These are phyloP conservation scores for Drosophila kanekoi DNA, from an alignment of 2,888 invertebrate genomes.

Conservation along the genomic window DNA sequence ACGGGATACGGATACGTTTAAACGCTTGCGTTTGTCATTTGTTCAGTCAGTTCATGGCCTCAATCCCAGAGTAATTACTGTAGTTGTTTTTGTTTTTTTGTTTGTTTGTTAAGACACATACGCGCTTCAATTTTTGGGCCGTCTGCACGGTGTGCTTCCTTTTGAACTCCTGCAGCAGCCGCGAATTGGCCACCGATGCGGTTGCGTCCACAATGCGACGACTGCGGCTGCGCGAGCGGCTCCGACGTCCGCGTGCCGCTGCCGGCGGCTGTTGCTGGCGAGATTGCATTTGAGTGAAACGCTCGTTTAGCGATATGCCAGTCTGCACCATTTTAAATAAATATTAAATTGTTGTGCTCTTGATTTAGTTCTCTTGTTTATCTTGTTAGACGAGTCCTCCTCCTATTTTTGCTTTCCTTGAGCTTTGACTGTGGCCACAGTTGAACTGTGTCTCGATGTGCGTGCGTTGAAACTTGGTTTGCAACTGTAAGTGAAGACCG, in stretches of 20 bases:
- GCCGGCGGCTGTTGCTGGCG: constrained; percentile 41
- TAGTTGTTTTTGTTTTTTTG: constrained; percentile 25
- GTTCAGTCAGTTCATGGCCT: constrained; percentile 32
- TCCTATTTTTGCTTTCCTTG: constrained; percentile 7
- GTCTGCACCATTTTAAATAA: constrained; percentile 81
- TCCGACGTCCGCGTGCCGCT: constrained; percentile 52
- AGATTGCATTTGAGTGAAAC: constrained; percentile 84
- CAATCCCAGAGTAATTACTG: constrained; percentile 39
- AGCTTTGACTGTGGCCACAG: constrained; percentile 16
- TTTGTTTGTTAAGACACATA: constrained; percentile 75
- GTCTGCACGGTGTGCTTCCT: constrained; percentile 84
- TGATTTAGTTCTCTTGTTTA: constrained; percentile 3
- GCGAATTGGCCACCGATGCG: constrained; percentile 81
- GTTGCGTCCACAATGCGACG: constrained; percentile 61
- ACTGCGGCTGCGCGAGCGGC: constrained; percentile 73
- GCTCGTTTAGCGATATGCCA: constrained; percentile 84
- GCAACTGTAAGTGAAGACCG: constrained; percentile 57
- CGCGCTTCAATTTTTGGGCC: constrained; percentile 85
- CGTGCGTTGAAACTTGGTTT: constrained; percentile 47
- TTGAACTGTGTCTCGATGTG: constrained; percentile 28
- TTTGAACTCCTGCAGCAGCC: constrained; percentile 83
- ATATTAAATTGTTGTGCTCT: constrained; percentile 6
- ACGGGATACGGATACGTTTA: constrained; percentile 6
- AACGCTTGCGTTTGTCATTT: constrained; percentile 28
- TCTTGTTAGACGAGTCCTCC: background rate